Conservation (phyloP, 2,888 invertebrate species). For the Drosophila monieri region DNA sequence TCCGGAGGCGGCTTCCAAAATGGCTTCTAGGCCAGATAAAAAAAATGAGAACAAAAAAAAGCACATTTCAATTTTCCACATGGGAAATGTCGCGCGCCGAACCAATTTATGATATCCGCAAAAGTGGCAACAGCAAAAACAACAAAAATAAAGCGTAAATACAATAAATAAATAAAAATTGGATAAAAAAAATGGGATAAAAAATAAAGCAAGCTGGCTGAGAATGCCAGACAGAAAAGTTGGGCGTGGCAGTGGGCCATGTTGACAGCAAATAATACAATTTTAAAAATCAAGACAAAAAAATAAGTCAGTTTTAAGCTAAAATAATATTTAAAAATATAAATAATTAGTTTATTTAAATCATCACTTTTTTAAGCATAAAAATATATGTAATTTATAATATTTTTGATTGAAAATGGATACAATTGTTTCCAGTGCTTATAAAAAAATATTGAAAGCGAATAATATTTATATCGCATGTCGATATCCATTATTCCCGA, state of each 20-base stretch:
- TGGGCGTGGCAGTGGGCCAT: conserved; percentile 46
- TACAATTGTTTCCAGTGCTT: conserved; percentile 17
- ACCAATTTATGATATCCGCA: conserved; percentile 80
- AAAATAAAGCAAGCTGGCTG: conserved; percentile 19
- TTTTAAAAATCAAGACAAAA: conserved; percentile 29
- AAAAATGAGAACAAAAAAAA: conserved; percentile 31
- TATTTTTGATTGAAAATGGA: neutral
- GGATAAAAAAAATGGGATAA: conserved; percentile 15
- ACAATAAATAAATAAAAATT: conserved; percentile 16
- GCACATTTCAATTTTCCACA: conserved; percentile 78
- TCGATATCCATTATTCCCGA: conserved; percentile 47
- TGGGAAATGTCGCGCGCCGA: conserved; percentile 75
- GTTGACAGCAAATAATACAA: conserved; percentile 60
- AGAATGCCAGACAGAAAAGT: conserved; percentile 24
- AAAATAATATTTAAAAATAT: neutral
- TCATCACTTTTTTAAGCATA: neutral
- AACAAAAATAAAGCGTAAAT: conserved; percentile 27
- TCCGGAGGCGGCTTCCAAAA: conserved; percentile 4
- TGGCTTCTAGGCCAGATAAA: conserved; percentile 14
- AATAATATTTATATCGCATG: conserved; percentile 57
- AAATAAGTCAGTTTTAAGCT: conserved; percentile 18
- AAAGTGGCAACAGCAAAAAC: conserved; percentile 47
- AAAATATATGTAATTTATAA: too few relatives aligned
- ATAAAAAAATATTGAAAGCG: conserved; percentile 45
- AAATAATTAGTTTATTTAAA: neutral